phyloP scores from a whole-genome alignment of 2,113 vertebrate species.

The Thunnus thynnus region DNA sequence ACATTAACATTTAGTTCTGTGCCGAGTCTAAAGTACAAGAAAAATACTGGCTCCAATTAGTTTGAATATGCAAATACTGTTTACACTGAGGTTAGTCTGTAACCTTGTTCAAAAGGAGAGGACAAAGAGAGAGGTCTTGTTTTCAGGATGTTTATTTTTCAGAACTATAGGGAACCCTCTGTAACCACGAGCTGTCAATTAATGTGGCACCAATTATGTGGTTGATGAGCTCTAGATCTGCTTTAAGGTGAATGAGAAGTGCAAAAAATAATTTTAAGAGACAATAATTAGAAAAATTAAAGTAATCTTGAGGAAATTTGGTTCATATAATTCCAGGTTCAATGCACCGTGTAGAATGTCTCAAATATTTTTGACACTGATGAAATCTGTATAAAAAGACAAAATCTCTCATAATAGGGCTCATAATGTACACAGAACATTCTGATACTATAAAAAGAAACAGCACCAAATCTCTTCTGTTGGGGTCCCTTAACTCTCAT shows the following conservation, averaged over 20 bases:
- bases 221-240: no score
- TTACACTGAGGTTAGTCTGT: neutral
- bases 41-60: neutral
- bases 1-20: neutral
- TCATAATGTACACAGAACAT: neutral
- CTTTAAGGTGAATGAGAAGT: neutral
- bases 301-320: neutral
- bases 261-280: neutral
- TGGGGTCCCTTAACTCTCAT: neutral
- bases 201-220: neutral
- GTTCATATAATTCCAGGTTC: neutral
- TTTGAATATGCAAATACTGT: constrained; percentile 30
- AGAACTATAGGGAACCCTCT: neutral
- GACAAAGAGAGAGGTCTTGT: no score
- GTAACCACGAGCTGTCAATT: neutral
- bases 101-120: no score
- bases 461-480: neutral
- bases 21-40: neutral
- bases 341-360: neutral
- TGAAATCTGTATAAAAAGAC: no score
- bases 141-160: no score
- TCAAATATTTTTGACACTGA: no score
- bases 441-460: neutral
- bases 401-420: neutral
- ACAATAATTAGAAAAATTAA: no score